Conservation (phyloP, 2,888 invertebrate genomes). For the Dione vanillae region DNA sequence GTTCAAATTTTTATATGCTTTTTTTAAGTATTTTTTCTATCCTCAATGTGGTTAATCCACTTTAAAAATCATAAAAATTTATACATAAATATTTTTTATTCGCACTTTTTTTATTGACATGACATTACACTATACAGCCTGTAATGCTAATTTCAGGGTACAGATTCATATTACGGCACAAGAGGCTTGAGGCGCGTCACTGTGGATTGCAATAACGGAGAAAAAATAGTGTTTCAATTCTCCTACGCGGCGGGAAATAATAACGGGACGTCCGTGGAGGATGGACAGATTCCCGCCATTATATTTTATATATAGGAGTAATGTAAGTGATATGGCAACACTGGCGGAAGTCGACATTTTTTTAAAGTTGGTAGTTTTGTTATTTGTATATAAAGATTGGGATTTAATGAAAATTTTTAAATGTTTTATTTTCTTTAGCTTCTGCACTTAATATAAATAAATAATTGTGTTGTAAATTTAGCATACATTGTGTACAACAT, state of each 20-base stretch:
- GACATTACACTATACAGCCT: background rate
- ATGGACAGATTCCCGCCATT: constrained; percentile 94
- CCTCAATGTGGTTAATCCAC: too few relatives aligned
- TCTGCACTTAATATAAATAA: background rate
- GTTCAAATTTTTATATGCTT: too few relatives aligned
- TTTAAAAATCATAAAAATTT: too few relatives aligned
- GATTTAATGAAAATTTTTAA: background rate
- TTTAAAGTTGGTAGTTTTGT: background rate
- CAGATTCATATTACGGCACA: constrained; percentile 94
- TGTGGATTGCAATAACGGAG: constrained; percentile 89
- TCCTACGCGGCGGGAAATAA: constrained; percentile 94
- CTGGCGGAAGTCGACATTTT: background rate
- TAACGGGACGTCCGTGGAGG: constrained; percentile 93
- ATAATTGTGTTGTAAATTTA: background rate
- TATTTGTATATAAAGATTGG: background rate
- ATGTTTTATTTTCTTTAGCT: background rate
- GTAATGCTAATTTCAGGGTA: constrained; percentile 85
- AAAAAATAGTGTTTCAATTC: constrained; percentile 92
- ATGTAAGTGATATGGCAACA: constrained; percentile 8
- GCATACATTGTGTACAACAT: background rate
- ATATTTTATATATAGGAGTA: constrained; percentile 88
- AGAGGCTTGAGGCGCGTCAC: constrained; percentile 90
- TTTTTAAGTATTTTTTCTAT: too few relatives aligned
- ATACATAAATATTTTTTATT: background rate
- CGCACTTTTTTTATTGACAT: background rate